Base-by-base conservation (phyloP, 2,888 invertebrate genomes). In the Diachrysia chrysitis region DNA sequence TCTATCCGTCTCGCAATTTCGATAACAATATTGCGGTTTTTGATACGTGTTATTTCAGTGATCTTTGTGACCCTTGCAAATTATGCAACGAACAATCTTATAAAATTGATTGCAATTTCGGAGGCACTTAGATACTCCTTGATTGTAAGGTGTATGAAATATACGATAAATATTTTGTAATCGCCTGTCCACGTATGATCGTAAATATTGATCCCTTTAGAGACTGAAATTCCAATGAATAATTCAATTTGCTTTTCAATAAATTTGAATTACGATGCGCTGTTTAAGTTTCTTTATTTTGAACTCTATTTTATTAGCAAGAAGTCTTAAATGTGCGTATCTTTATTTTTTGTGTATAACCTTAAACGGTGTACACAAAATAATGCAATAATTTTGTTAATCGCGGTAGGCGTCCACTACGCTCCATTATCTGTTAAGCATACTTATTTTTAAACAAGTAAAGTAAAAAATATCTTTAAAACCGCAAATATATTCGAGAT, bases 1-100 rank as follows among this genome's bases (percentile, higher is more conserved):
- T 57, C 67, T 68, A 65, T 71, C 78, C 65, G 58, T 48, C 25
- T 23, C 48, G 71, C 80, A 82, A 80, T 82, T 82, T 69, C 66
- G 51, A 61, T 79, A 79, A 76, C 69, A 71, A 80, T 53, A 23
- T 76, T 80, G 81, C 54, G 81, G 83, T 80, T 82, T 73, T 35
- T 68, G 61, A 72, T 66, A 68, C 63, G 62, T 63, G 69, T 78
- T 75, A 63, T 35, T n/a, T 64, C 58, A 63, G 56, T 56, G 80
- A 79, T 71, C 78, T 73, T 53, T 61, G 68, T 55, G 78, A 80
- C 80, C 82, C 65, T 19, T 56, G 55, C 62, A 66, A 68, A 71
- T 77, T 64, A 67, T 65, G 42, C 58, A 67, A 73, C 62, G 12
- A 69, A 57, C 66, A 81, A 76, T 79, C 76, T 82, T 71, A 56